These are phyloP conservation scores for Meloidogyne hapla DNA, from an alignment of 1,140 invertebrate genomes.

Conservation along the genomic window DNA sequence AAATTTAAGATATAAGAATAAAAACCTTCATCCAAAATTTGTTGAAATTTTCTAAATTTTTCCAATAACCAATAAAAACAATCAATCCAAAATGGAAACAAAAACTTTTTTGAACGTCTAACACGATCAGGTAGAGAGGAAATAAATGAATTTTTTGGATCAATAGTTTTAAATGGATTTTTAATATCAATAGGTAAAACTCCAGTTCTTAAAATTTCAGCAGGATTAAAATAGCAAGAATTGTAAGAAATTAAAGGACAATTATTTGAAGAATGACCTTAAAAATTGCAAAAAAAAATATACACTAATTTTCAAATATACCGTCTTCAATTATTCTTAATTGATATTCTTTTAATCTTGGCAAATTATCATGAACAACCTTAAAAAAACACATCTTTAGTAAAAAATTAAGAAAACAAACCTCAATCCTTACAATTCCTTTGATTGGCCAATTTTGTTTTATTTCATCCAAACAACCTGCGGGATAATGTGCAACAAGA, in stretches of 20 bases:
- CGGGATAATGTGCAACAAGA: conserved; percentile 84
- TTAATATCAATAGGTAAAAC: neutral
- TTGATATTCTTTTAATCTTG: neutral
- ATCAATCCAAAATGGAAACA: conserved; percentile 12
- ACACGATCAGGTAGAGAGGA: neutral
- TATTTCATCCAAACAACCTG: conserved; percentile 86
- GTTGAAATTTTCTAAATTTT: conserved; percentile 12
- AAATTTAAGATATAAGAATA: no score
- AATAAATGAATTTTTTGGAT: neutral
- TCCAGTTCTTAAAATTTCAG: conserved; percentile 13
- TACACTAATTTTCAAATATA: neutral
- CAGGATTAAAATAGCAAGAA: neutral
- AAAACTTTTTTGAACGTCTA: neutral
- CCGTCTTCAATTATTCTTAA: conserved; percentile 8
- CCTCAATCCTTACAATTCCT: conserved; percentile 92
- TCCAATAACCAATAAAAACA: conserved; percentile 27
- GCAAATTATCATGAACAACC: neutral
- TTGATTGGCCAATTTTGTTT: conserved; percentile 87
- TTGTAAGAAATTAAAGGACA: neutral
- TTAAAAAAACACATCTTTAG: neutral
- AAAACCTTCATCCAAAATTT: conserved; percentile 12
- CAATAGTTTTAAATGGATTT: neutral
- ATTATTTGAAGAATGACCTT: neutral
- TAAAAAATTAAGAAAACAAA: neutral
- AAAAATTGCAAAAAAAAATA: neutral